Conservation (phyloP, 2,888 invertebrate genomes). For the Perizoma affinitatum region DNA sequence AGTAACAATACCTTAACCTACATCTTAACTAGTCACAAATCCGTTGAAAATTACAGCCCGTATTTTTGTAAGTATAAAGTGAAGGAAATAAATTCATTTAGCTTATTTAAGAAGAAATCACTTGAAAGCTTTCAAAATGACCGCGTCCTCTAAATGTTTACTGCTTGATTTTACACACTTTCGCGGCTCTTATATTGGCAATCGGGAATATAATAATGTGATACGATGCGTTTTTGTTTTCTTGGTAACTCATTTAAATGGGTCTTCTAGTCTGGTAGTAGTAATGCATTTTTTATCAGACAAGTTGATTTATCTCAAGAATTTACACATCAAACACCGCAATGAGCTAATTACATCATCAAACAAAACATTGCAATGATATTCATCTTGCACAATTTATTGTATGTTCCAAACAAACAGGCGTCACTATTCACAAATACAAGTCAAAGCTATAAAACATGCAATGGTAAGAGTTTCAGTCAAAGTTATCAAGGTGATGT, state of each 20-base stretch:
- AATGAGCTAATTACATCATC: no score
- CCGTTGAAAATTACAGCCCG: conserved; percentile 81
- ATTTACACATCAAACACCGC: no score
- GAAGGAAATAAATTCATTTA: conserved; percentile 44
- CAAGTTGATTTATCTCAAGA: no score
- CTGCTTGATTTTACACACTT: not conserved
- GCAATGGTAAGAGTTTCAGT: conserved; percentile 1
- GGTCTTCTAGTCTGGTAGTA: no score
- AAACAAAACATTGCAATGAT: no score
- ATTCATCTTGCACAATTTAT: no score
- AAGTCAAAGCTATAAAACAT: not conserved
- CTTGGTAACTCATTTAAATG: no score
- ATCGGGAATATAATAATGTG: no score
- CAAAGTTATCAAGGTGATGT: conserved; percentile 2
- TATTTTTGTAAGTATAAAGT: conserved; percentile 60
- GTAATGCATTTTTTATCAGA: no score
- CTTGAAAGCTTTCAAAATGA: not conserved
- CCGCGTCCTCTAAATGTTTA: no score
- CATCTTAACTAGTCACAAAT: conserved; percentile 75
- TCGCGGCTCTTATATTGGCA: not conserved
- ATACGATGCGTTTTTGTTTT: no score
- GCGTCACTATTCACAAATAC: not conserved
- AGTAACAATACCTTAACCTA: conserved; percentile 72
- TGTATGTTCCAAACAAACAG: no score
- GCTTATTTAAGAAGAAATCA: conserved; percentile 22